A percentile compares a stretch with the other conserved stretches of the same genome.
phyloP scores from a whole-genome alignment of 2,888 invertebrate genomes.

The Tholera decimalis region DNA sequence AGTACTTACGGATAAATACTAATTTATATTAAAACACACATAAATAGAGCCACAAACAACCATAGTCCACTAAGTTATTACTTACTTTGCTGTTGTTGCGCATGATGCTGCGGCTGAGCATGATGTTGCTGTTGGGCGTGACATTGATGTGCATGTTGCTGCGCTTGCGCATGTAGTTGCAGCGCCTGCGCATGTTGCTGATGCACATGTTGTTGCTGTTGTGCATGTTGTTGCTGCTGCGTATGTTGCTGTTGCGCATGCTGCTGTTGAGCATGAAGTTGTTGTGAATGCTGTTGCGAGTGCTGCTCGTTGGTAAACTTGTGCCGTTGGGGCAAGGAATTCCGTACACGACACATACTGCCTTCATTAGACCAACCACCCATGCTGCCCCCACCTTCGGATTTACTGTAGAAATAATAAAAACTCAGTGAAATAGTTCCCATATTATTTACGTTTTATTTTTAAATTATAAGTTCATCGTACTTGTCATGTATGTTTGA shows the following conservation, averaged over 20 bases:
- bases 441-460: neutral
- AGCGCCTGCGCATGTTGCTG: constrained; percentile 52
- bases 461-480: constrained; percentile 49
- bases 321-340: constrained; percentile 84
- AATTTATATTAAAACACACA: neutral
- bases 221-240: constrained; percentile 45
- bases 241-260: constrained; percentile 44
- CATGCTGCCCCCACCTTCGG: constrained; percentile 86
- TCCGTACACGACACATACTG: constrained; percentile 86
- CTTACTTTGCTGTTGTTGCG: constrained; percentile 59
- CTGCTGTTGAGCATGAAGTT: constrained; percentile 69
- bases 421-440: constrained; percentile 3
- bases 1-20: no score
- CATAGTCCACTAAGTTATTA: neutral
- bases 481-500: constrained; percentile 88
- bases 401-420: constrained; percentile 76
- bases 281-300: constrained; percentile 77
- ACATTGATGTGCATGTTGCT: constrained; percentile 21
- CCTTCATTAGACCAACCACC: constrained; percentile 88
- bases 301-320: constrained; percentile 88
- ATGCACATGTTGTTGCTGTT: constrained; percentile 19
- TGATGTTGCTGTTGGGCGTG: constrained; percentile 61
- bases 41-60: neutral
- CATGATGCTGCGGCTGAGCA: constrained; percentile 25
- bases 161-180: constrained; percentile 30